Evolutionary conservation across 92 coral and sea anemone species (phyloP), one percentile per base, ranked within the genome.

Genomic region (Porites divaricata): DNA sequence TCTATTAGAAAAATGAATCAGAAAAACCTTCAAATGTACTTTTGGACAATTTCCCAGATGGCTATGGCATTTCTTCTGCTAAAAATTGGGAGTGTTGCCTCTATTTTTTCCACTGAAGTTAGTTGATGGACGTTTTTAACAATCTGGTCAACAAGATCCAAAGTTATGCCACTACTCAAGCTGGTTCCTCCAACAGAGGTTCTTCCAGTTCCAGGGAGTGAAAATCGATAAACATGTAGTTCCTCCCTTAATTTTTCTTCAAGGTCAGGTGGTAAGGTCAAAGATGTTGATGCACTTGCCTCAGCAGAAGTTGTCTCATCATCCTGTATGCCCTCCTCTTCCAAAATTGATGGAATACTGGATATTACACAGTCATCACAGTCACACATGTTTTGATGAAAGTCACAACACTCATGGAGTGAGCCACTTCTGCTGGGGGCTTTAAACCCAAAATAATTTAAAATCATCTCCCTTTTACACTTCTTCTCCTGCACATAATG

Each of bases 321-420:
- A 49, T 35, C 24, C 59, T 51, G 52, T 64, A 52, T 64, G 65
- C 68, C 48, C 48, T 6, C 59, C 15, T 16, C 81, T 16, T 88
- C 88, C n/a, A 65, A 56, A 16, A 85, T 35, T 67, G 56, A 15
- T 63, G 83, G 26, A 63, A 81, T 22, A 65, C 63, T 64, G 24
- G 57, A 76, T 14, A 79, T 53, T 17, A 77, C 53, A 72, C 94
- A 90, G 71, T 81, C 81, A 56, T 86, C 88, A 80, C 91, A 91
- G 25, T 61, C 49, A 67, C 94, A 91, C 45, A n/a, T 14, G n/a
- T 52, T 21, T 26, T 68, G 15, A 59, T 76, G 81, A 68, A 35
- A 69, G 69, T 91, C 95, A 88, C 90, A 91, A 79, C 94, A 91
- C 2, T 58, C 52, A 63, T 91, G 92, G 5, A 58, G 68, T 70